Base-by-base conservation (phyloP, 2,113 vertebrate species). In the Amphilophus citrinellus region DNA sequence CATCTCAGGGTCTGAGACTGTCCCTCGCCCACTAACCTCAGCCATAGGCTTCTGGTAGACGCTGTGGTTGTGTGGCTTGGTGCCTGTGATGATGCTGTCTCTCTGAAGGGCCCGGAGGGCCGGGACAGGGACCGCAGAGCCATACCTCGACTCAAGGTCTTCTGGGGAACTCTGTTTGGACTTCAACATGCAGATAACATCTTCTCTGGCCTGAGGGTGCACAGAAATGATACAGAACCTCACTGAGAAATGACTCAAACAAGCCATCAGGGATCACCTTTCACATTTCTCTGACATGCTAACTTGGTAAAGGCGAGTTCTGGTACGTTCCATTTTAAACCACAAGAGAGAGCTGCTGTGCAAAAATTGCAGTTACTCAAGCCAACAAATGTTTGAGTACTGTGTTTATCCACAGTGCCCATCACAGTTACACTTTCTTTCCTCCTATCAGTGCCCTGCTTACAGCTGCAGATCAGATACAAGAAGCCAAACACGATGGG, bases 31-130 rank as follows among this genome's bases (percentile, higher is more conserved):
- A 87, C 91, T 85, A 62, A 99, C 98, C 98, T 99, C 98, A 92
- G 95, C 96, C 94, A 98, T 97, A 1, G 98, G 98, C 86, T 97
- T 98, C 81, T 99, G 98, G 68, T 98, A 98, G 61, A 98, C 97
- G 0, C 96, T 97, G 87, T 97, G 96, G 68, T 95, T 94, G 78
- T 95, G 59, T 2, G 93, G 95, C 60, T 96, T 96, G 6, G 96
- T 96, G 30, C 96, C 96, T 6, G 96, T 93, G 32, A 97, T 95
- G 57, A 96, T 88, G 61, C 95, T 88, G 2, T 99, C 98, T 75
- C 98, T 96, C 89, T 98, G 97, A 30, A 99, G 94, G 10, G 98
- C 96, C 88, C 97, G 96, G 11, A 99, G 96, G 32, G 98, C 97
- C 0, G 97, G 96, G 85, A 93, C 95, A 4, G 97, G 97, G 82